phyloP scores from a whole-genome alignment of 2,888 invertebrate genomes.

The Drosophila helvetica region DNA sequence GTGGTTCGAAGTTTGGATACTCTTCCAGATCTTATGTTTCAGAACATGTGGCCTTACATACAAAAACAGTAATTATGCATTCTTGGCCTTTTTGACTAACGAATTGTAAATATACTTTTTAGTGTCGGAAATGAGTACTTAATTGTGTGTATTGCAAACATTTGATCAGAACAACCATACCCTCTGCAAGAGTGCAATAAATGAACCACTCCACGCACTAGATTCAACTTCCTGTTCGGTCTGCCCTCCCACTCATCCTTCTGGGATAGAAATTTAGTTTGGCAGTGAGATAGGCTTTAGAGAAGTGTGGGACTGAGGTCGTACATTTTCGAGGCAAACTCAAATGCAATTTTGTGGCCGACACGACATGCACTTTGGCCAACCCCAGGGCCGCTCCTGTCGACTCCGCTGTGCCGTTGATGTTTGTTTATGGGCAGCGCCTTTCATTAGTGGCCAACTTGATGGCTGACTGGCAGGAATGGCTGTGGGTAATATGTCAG shows the following conservation, averaged over 20 bases:
- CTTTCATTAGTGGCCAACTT: slow-evolving; percentile 58
- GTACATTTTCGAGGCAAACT: slow-evolving; percentile 39
- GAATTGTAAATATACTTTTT: no score
- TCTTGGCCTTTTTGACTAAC: no score
- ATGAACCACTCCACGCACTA: not conserved
- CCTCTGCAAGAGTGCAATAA: no score
- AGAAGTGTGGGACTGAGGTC: not conserved
- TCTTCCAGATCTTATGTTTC: not conserved
- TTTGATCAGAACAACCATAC: not conserved
- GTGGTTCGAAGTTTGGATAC: no score
- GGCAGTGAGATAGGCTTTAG: slow-evolving; percentile 1
- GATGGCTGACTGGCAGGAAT: slow-evolving; percentile 34
- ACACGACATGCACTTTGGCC: slow-evolving; percentile 34
- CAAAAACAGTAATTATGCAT: no score
- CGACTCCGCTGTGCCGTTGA: no score
- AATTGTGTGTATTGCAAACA: not conserved
- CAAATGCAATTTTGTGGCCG: slow-evolving; percentile 65
- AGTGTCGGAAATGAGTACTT: no score
- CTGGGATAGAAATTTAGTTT: slow-evolving; percentile 3
- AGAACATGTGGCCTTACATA: not conserved
- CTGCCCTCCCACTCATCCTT: not conserved
- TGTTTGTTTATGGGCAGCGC: slow-evolving; percentile 43
- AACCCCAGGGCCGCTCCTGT: no score
- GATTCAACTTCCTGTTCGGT: not conserved
- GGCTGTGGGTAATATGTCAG: slow-evolving; percentile 5